Evolutionary conservation across 2,888 invertebrate genomes (phyloP), one percentile per base, ranked within the genome.

Genomic region (Druceiella hillmani): DNA sequence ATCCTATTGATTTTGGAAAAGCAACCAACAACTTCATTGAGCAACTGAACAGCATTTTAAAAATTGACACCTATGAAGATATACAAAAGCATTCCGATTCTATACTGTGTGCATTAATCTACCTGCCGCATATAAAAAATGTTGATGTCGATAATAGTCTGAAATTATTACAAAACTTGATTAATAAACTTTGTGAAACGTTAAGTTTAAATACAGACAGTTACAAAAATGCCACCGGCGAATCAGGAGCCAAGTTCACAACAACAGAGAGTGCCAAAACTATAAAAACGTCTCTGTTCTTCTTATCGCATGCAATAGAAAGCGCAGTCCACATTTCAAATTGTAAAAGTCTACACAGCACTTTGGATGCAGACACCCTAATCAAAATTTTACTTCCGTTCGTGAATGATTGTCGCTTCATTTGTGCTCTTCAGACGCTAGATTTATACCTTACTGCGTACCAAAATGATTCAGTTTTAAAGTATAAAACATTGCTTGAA

Each of bases 1-100:
- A 84, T 57, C 72, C 78, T 1, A 54, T 87, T 14, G 77, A 79
- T 54, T 71, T 80, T 58, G 68, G 66, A 33, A 63, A 54, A 52
- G 59, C 54, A 40, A 52, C 70, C 41, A 45, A 56, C 35, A 43
- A 55, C 40, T 64, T 74, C 42, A 62, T 69, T 56, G 55, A 64
- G 10, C 52, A 66, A 51, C 58, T 72, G 35, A 52, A 60, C 17
- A 52, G 44, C 7, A 51, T 63, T 36, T 44, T 74, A 1, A 55
- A 56, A 43, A 35, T 48, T 20, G 57, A 64, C 15, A 56, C 62
- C 49, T 43, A 68, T 25, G 59, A 66, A 26, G 55, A 52, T 34
- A 54, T 69, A 38, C 47, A 67, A 14, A 58, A 64, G 27, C 59
- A 65, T 49, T 61, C 70, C 25, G 57, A 62, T 9, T 62, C 59